A percentile compares a stretch with the other conserved stretches of the same genome.
Conservation (phyloP, 2,113 vertebrate species). For the Labeo catla region DNA sequence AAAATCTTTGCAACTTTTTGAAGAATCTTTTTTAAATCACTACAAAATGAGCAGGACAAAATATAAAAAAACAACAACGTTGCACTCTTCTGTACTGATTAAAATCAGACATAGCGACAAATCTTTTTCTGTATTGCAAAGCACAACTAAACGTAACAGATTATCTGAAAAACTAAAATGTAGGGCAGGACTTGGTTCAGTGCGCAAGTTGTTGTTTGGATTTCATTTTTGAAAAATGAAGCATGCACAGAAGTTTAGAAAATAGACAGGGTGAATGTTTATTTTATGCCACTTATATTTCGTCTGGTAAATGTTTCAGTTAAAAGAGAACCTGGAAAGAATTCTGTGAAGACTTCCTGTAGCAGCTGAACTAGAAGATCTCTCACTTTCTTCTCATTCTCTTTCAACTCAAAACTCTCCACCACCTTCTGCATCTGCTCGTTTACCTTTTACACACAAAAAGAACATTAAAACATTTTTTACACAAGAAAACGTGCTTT, state of each 20-base stretch:
- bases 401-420: conserved; percentile 80
- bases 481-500: too few species aligned
- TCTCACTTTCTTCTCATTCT: conserved; percentile 80
- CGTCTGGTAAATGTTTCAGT: neutral
- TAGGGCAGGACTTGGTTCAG: neutral
- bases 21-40: neutral
- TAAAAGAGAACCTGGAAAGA: conserved; percentile 84
- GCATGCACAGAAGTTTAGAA: neutral
- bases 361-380: conserved; percentile 83
- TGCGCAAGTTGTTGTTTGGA: neutral
- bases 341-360: conserved; percentile 88
- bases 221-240: too few species aligned
- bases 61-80: neutral
- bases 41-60: neutral
- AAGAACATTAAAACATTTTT: neutral
- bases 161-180: neutral
- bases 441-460: conserved; percentile 73
- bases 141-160: too few species aligned
- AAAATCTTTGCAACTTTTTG: neutral
- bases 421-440: conserved; percentile 83
- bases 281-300: neutral
- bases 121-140: too few species aligned
- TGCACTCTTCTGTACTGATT: neutral
- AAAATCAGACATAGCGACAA: neutral
- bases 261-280: neutral